Evolutionary conservation across 2,113 vertebrate genomes (phyloP).

Genomic region (Oncorhynchus masou): DNA sequence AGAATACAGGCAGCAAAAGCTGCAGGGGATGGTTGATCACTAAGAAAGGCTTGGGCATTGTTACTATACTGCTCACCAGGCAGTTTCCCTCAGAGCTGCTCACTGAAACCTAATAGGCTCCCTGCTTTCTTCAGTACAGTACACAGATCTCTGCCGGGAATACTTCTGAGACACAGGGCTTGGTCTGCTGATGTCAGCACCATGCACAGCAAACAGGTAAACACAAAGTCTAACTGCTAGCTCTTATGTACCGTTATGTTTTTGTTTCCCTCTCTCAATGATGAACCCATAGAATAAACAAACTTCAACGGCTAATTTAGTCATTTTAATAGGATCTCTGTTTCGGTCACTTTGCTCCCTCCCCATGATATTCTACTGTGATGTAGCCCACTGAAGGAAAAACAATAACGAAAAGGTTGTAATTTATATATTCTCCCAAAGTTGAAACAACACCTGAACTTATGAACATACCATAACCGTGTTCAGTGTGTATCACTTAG

Average conservation of each 20-base stretch:
- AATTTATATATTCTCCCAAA: too few relatives aligned
- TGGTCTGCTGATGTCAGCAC: constrained; percentile 16
- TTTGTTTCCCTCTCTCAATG: not conserved
- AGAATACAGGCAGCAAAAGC: not conserved
- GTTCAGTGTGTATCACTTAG: not conserved
- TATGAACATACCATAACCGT: not conserved
- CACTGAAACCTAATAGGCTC: constrained; percentile 25
- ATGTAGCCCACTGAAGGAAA: too few relatives aligned
- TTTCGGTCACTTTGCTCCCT: not conserved
- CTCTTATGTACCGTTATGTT: not conserved
- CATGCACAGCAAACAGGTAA: constrained; percentile 27
- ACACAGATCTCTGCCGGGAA: constrained; percentile 19
- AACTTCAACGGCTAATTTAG: not conserved
- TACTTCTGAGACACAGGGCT: constrained; percentile 14
- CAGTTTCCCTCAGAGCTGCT: constrained; percentile 22
- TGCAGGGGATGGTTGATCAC: not conserved
- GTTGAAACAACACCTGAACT: too few relatives aligned
- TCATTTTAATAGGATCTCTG: not conserved
- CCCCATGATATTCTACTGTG: not conserved
- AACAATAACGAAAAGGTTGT: too few relatives aligned
- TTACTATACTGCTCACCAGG: not conserved
- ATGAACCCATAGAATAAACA: not conserved
- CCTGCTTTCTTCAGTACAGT: not conserved
- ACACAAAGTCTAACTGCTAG: not conserved
- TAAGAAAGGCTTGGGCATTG: not conserved